These are phyloP conservation scores for Pachycephala philippinensis DNA, from an alignment of 2,113 vertebrate species.

Conservation along the genomic window DNA sequence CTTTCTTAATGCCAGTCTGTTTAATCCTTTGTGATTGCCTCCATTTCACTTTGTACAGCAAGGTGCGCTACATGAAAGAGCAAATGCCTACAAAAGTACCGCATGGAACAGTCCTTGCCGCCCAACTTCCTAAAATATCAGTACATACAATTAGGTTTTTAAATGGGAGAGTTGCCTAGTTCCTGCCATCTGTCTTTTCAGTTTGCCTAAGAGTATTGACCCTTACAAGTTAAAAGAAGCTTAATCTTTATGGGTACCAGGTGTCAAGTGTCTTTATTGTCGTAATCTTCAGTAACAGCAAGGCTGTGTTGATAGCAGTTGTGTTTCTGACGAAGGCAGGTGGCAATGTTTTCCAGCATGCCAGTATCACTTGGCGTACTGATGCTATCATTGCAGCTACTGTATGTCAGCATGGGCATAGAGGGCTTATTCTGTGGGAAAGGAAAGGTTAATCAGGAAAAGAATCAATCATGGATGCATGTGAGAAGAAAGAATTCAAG, in stretches of 20 bases:
- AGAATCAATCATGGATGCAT: neutral
- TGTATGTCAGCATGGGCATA: neutral
- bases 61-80: neutral
- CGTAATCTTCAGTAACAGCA: neutral
- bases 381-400: neutral
- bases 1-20: neutral
- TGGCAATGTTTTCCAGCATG: neutral
- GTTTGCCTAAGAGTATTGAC: neutral
- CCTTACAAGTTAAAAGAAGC: neutral
- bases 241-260: neutral
- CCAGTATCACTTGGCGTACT: neutral
- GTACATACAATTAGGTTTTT: neutral
- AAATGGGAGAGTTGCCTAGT: neutral
- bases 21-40: neutral
- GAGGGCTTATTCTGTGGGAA: neutral
- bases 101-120: neutral
- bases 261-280: slow-evolving; percentile 6
- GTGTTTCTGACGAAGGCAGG: neutral
- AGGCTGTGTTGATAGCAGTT: neutral
- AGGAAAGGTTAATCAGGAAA: neutral
- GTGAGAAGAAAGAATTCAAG: neutral
- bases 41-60: neutral
- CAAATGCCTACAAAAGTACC: neutral
- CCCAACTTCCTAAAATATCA: neutral
- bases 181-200: slow-evolving; percentile 4